phyloP scores from a whole-genome alignment of 2,113 vertebrate genomes.

The Microtus pennsylvanicus region DNA sequence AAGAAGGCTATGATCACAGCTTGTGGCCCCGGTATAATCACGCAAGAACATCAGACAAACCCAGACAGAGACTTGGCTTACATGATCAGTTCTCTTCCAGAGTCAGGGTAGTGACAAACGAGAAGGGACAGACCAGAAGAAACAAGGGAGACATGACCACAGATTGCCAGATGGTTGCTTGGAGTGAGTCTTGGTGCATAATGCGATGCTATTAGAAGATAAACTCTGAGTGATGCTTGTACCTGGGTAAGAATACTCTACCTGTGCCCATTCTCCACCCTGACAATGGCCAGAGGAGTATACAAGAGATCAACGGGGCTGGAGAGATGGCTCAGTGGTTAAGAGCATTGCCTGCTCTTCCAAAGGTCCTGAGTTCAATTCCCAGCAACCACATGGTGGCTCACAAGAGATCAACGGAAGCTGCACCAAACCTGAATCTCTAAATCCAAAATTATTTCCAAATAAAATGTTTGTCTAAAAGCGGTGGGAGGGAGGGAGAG shows the following conservation, averaged over 20 bases:
- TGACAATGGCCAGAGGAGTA: accelerated
- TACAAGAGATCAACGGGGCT: not conserved
- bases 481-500: not conserved
- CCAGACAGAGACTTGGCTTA: not conserved
- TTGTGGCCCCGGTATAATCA: not conserved
- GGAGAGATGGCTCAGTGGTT: too few relatives aligned
- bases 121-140: not conserved
- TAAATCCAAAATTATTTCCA: not conserved
- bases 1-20: not conserved
- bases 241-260: too few relatives aligned
- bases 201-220: not conserved
- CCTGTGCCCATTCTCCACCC: not conserved
- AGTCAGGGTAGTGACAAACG: not conserved
- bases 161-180: not conserved
- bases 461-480: not conserved
- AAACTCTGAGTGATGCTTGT: not conserved
- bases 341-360: too few relatives aligned
- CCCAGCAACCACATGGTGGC: too few relatives aligned
- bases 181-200: not conserved
- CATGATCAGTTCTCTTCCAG: not conserved
- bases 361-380: too few relatives aligned
- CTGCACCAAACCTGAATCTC: not conserved
- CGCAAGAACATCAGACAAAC: not conserved
- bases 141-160: not conserved
- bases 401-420: not conserved